Percentiles rank a stretch among this genome's conserved stretches.
Evolutionary conservation across 2,113 vertebrate genomes (phyloP).

Genomic region (Sarotherodon lohbergeri): DNA sequence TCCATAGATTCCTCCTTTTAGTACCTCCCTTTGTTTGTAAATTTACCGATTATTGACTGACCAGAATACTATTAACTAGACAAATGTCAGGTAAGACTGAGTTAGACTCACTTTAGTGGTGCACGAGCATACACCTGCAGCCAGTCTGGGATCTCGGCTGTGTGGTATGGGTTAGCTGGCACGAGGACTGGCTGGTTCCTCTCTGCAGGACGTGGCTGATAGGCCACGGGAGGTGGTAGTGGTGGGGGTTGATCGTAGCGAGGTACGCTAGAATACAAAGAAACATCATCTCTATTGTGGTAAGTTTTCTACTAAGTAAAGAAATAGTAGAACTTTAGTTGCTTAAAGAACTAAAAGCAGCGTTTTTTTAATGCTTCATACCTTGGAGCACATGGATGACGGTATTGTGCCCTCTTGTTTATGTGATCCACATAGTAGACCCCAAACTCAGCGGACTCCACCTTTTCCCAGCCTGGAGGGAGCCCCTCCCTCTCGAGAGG

Average conservation of each 20-base stretch:
- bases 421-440: conserved; percentile 97
- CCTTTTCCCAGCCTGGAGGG: conserved; percentile 94
- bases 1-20: not conserved
- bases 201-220: conserved; percentile 85
- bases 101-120: conserved; percentile 84
- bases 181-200: conserved; percentile 88
- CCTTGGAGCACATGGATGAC: conserved; percentile 96
- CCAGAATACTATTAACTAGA: not conserved
- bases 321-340: not conserved
- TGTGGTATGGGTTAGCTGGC: conserved; percentile 98
- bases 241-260: conserved; percentile 91
- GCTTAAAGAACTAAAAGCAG: not conserved
- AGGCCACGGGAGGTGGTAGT: conserved; percentile 85
- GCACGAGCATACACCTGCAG: conserved; percentile 97
- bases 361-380: conserved; percentile 16
- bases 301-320: not conserved
- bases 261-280: conserved; percentile 79
- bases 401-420: conserved; percentile 94
- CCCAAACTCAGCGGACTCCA: conserved; percentile 91
- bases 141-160: conserved; percentile 96
- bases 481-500: conserved; percentile 93
- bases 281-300: not conserved
- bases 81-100: not conserved
- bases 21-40: not conserved
- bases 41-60: not conserved